These are phyloP conservation scores for Scaptodrosophila lebanonensis DNA, from an alignment of 1,140 invertebrate genomes.

Conservation along the genomic window DNA sequence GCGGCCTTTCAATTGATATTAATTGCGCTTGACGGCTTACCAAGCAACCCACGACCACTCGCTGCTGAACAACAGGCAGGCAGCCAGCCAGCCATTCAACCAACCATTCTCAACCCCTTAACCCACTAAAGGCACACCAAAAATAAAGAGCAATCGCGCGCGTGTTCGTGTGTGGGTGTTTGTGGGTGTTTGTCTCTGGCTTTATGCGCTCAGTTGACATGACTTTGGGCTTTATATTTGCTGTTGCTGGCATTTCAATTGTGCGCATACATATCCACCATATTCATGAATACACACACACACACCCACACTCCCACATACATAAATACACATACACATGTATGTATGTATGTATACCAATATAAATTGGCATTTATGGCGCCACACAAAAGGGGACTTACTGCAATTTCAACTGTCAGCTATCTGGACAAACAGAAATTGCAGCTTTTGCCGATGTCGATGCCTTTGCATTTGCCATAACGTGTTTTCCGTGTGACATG, in stretches of 20 bases:
- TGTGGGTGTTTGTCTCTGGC: not conserved
- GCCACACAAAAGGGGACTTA: constrained; percentile 3
- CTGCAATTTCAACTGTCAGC: constrained; percentile 44
- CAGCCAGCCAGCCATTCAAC: too few relatives aligned
- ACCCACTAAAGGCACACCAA: constrained; percentile 10
- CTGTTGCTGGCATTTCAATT: constrained; percentile 36
- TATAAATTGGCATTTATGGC: constrained; percentile 60
- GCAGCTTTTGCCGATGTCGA: constrained; percentile 26
- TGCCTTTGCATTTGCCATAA: too few relatives aligned
- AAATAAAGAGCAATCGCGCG: not conserved
- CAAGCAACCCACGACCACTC: too few relatives aligned
- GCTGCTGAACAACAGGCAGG: too few relatives aligned
- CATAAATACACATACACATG: not conserved
- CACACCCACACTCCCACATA: too few relatives aligned
- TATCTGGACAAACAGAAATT: constrained; percentile 39
- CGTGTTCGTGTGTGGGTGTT: too few relatives aligned
- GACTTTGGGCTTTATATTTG: not conserved
- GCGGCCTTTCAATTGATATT: constrained; percentile 61
- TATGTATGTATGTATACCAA: constrained; percentile 6
- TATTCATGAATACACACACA: not conserved
- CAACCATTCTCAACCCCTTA: too few relatives aligned
- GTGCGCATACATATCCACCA: too few relatives aligned
- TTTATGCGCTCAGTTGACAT: constrained; percentile 7
- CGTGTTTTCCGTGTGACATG: constrained; percentile 8
- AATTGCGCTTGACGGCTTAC: constrained; percentile 43